A percentile compares a stretch with the other conserved stretches of the same genome.
Evolutionary conservation across 2,888 invertebrate genomes (phyloP).

Genomic region (Steromphala cineraria): DNA sequence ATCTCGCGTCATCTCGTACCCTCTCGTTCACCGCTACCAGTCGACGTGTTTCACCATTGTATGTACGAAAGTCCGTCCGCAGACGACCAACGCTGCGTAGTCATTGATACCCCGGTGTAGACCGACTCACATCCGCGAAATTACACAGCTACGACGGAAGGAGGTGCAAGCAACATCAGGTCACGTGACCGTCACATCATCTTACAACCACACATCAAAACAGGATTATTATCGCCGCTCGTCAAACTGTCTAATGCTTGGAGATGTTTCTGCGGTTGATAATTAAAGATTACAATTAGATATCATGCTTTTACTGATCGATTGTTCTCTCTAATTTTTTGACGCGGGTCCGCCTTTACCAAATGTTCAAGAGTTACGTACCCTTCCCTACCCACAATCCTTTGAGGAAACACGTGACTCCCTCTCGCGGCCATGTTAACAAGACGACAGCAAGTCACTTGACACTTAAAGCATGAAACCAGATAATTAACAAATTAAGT

Average conservation of each 20-base stretch:
- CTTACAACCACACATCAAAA: too few relatives aligned
- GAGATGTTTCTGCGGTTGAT: background rate
- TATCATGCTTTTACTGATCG: background rate
- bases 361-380: background rate
- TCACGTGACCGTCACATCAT: too few relatives aligned
- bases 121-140: background rate
- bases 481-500: background rate
- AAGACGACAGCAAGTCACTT: background rate
- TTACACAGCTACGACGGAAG: background rate
- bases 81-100: background rate
- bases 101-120: background rate
- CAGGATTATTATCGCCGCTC: background rate
- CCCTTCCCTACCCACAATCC: background rate
- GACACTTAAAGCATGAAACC: background rate
- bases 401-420: background rate
- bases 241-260: background rate
- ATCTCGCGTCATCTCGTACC: background rate
- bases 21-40: background rate
- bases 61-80: background rate
- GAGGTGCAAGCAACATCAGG: too few relatives aligned
- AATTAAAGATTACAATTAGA: constrained; percentile 8
- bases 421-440: background rate
- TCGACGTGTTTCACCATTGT: background rate
- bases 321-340: background rate
- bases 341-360: background rate